Evolutionary conservation across 2,113 vertebrate genomes (phyloP).

Genomic region (Centropus unirufus): DNA sequence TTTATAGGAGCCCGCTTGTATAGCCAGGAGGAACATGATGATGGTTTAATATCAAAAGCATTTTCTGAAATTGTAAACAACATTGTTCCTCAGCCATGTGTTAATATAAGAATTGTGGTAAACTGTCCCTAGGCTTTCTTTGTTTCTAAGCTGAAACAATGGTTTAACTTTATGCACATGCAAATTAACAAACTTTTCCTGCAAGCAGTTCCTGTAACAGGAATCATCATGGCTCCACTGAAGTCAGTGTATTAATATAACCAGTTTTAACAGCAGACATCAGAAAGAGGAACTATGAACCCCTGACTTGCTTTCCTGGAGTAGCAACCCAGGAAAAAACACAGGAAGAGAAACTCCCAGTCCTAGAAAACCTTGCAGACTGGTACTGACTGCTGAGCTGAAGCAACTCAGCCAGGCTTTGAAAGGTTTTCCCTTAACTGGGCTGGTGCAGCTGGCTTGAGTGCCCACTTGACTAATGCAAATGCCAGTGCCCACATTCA

Average conservation of each 20-base stretch:
- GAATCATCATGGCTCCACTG: neutral
- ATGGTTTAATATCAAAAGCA: neutral
- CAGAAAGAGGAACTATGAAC: neutral
- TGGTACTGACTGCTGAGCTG: neutral
- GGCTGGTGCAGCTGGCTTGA: neutral
- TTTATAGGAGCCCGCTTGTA: neutral
- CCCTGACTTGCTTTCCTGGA: neutral
- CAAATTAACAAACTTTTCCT: neutral
- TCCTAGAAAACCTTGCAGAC: neutral
- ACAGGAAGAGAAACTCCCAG: neutral
- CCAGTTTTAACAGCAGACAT: accelerated
- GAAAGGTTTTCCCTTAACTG: neutral
- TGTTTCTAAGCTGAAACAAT: neutral
- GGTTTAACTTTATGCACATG: accelerated
- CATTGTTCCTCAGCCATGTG: neutral
- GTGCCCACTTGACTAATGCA: neutral
- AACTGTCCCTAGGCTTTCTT: neutral
- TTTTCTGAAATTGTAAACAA: neutral
- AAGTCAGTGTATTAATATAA: neutral
- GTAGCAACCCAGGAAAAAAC: neutral
- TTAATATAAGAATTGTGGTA: neutral
- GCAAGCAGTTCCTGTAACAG: neutral
- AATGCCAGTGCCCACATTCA: neutral
- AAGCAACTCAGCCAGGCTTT: neutral
- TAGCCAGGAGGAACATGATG: neutral